These are phyloP conservation scores for Drosophila azteca DNA, from an alignment of 1,140 invertebrate species.

Conservation along the genomic window DNA sequence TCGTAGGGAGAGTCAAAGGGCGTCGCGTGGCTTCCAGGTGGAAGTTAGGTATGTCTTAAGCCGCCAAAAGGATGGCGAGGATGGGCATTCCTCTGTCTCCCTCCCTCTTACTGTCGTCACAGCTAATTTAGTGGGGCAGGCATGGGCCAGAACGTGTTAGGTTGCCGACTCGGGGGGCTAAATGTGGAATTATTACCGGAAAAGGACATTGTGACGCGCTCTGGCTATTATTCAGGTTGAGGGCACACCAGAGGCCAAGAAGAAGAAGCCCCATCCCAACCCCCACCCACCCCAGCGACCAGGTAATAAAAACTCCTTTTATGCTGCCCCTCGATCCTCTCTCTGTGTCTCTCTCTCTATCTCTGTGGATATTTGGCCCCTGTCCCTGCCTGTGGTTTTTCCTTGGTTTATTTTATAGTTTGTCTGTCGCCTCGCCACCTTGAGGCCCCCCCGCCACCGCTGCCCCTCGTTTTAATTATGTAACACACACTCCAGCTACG, in stretches of 20 bases:
- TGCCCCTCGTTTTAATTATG: constrained; percentile 60
- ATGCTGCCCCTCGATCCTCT: constrained; percentile 47
- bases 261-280: constrained; percentile 9
- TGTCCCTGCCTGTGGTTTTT: constrained; percentile 16
- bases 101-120: constrained; percentile 51
- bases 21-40: constrained; percentile 9
- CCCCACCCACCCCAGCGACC: background rate
- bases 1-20: constrained; percentile 57
- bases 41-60: constrained; percentile 2
- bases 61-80: background rate
- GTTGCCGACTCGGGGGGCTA: constrained; percentile 47
- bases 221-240: constrained; percentile 59
- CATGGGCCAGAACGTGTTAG: constrained; percentile 63
- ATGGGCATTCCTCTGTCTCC: background rate
- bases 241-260: constrained; percentile 21
- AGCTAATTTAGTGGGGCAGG: constrained; percentile 65
- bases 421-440: constrained; percentile 60
- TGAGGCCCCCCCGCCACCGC: constrained; percentile 3
- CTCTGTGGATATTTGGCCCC: constrained; percentile 54
- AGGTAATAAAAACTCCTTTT: constrained; percentile 70
- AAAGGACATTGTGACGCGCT: constrained; percentile 69
- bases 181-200: constrained; percentile 77
- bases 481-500: constrained; percentile 60
- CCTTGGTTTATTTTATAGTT: constrained; percentile 75
- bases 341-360: background rate